Conservation (phyloP, 2,797 vertebrate species). For the Phoxinus dragarum region DNA sequence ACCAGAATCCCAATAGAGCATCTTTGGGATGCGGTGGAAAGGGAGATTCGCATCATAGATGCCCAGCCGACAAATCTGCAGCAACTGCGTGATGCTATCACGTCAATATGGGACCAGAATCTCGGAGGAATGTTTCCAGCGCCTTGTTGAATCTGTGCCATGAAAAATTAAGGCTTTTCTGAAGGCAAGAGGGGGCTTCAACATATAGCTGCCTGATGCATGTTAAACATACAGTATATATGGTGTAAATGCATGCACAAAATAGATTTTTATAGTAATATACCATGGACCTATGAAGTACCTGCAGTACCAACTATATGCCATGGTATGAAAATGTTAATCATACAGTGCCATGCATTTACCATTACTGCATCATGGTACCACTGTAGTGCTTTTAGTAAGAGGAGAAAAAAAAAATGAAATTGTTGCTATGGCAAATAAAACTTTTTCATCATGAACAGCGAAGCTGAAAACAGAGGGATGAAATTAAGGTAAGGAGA, state of each 20-base stretch:
- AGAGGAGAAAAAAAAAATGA: slow-evolving; percentile 1
- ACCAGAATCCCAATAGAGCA: neutral
- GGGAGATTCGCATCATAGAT: neutral
- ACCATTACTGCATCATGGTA: neutral
- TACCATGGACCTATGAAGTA: neutral
- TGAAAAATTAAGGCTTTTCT: too few relatives aligned
- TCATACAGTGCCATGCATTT: neutral
- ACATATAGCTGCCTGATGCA: neutral
- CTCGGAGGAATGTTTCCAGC: too few relatives aligned
- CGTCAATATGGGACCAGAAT: too few relatives aligned
- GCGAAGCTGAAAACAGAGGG: slow-evolving; percentile 41
- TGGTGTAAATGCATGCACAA: neutral
- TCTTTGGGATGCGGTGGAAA: neutral
- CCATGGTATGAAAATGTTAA: neutral
- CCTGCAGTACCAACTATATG: neutral
- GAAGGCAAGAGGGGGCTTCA: too few relatives aligned
- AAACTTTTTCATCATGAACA: slow-evolving; percentile 56
- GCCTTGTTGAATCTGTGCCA: too few relatives aligned
- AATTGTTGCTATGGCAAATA: slow-evolving; percentile 62
- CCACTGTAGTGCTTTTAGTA: neutral
- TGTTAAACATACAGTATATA: neutral
- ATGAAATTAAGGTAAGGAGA: slow-evolving; percentile 34
- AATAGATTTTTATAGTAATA: neutral
- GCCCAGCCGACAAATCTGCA: neutral
- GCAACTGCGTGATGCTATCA: neutral